Conservation (phyloP, 2,888 invertebrate species). For the Choristoneura rosaceana region DNA sequence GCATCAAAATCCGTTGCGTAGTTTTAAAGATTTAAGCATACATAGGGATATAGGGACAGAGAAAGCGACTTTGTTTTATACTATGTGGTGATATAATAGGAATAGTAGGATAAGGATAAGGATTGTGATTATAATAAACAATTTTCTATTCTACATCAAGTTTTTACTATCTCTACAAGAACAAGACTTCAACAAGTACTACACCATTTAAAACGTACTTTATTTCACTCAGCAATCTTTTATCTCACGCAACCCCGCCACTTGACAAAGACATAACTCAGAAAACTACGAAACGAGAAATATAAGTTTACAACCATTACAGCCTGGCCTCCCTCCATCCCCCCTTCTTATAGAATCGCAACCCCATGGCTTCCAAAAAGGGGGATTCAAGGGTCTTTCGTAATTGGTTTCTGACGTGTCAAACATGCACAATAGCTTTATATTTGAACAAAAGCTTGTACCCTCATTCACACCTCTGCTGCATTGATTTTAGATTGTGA, state of each 20-base stretch:
- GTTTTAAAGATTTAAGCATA: too few species aligned
- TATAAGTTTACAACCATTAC: slow-evolving; percentile 10
- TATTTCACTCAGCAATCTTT: slow-evolving; percentile 20
- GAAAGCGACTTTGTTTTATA: too few species aligned
- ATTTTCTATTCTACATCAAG: too few species aligned
- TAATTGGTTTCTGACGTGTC: slow-evolving; percentile 26
- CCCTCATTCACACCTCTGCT: slow-evolving; percentile 34
- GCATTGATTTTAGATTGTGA: slow-evolving; percentile 33
- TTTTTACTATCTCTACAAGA: too few species aligned
- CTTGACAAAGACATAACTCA: slow-evolving; percentile 33
- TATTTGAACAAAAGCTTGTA: slow-evolving; percentile 25
- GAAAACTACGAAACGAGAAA: slow-evolving; percentile 28
- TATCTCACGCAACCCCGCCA: slow-evolving; percentile 26
- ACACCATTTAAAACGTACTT: not conserved
- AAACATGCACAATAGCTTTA: slow-evolving; percentile 21
- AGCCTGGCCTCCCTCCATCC: slow-evolving; percentile 1
- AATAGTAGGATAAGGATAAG: too few species aligned
- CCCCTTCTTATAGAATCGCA: not conserved
- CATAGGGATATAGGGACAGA: too few species aligned
- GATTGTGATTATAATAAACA: too few species aligned
- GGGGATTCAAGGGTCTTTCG: slow-evolving; percentile 4
- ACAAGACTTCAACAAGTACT: too few species aligned
- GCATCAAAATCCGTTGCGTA: too few species aligned
- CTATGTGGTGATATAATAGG: too few species aligned
- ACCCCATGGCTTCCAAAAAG: not conserved